Evolutionary conservation across 1,140 invertebrate genomes (phyloP), one percentile per base, ranked within the genome.

Genomic region (Drosophila ohnishii): DNA sequence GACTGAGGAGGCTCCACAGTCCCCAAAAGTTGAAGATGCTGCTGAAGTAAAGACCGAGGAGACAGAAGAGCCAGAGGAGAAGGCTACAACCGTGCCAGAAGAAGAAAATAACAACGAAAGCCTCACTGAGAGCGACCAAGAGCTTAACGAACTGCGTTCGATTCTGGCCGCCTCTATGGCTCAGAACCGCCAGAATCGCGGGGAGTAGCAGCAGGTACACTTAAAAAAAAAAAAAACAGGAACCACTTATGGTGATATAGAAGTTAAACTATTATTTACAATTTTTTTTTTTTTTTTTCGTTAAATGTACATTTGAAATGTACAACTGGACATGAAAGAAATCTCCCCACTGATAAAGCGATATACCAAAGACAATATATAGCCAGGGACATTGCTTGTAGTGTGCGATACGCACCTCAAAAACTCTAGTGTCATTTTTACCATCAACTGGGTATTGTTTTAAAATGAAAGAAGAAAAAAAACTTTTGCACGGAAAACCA

Each of bases 101-200:
- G 10, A 53, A 7, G 16, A 22, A 22, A 16, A 19, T 7, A 19
- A 34, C 30, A 34, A 51, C 8, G 25, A 28, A 5, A 10, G 28
- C 0, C 48, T 32, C 11, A 50, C 48, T 10, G 51, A 55, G 5
- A 55, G 51, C 51, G 51, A 55, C 13, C 51, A 55, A 5, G 51
- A 55, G 19, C 51, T 55, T 2, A 25, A 55, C 19, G 34, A 37
- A n/a, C 34, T 55, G 13, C 51, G 51, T 25, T 9, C 8, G 0
- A 37, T 55, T 5, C 34, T 55, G 19, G 8, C 32, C 50, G 16
- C 7, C 16, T 25, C 34, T 14, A 2, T 55, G 35, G 51, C 11
- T 5, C 11, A 53, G 50, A 53, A 14, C 0, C 16, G 8, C 13
- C 11, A 37, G 7, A 3, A 8, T 19, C 13, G 8, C 8, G 16